These are phyloP conservation scores for Drosophila flavopinicola DNA, from an alignment of 2,888 invertebrate species.

Conservation along the genomic window DNA sequence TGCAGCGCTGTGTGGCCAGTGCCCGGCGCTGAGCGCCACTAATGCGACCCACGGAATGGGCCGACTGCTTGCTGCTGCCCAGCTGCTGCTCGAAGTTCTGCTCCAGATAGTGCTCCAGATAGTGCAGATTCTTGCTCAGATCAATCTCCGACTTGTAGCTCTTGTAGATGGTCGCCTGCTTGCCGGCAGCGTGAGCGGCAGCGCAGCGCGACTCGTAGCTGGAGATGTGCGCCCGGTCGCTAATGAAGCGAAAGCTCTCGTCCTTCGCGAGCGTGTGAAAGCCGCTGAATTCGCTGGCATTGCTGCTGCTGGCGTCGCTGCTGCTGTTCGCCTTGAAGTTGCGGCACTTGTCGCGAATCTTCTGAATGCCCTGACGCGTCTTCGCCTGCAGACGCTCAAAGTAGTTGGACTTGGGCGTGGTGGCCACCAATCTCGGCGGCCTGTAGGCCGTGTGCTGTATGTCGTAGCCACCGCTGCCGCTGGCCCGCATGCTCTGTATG, in stretches of 20 bases:
- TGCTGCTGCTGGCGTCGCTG: conserved; percentile 31
- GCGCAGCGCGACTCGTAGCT: conserved; percentile 81
- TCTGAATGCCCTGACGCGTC: conserved; percentile 82
- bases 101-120: conserved; percentile 84
- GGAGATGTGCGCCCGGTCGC: conserved; percentile 81
- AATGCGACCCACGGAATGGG: conserved; percentile 80
- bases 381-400: conserved; percentile 83
- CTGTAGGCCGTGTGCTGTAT: conserved; percentile 62
- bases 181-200: conserved; percentile 61
- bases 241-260: conserved; percentile 83
- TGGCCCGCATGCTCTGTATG: conserved; percentile 69
- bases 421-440: conserved; percentile 38
- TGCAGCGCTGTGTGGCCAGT: conserved; percentile 37
- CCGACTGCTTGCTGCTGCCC: conserved; percentile 69
- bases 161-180: conserved; percentile 82
- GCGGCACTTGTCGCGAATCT: conserved; percentile 83
- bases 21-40: conserved; percentile 65
- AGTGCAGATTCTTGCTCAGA: conserved; percentile 83
- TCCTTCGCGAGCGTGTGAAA: conserved; percentile 81
- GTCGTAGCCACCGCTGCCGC: conserved; percentile 63
- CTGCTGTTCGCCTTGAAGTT: conserved; percentile 70
- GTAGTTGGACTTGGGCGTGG: conserved; percentile 72
- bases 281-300: conserved; percentile 64
- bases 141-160: conserved; percentile 84
- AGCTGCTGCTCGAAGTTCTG: conserved; percentile 83